Evolutionary conservation across 2,797 vertebrate genomes (phyloP), one percentile per base, ranked within the genome.

Genomic region (Sebastiscus albofasciatus): DNA sequence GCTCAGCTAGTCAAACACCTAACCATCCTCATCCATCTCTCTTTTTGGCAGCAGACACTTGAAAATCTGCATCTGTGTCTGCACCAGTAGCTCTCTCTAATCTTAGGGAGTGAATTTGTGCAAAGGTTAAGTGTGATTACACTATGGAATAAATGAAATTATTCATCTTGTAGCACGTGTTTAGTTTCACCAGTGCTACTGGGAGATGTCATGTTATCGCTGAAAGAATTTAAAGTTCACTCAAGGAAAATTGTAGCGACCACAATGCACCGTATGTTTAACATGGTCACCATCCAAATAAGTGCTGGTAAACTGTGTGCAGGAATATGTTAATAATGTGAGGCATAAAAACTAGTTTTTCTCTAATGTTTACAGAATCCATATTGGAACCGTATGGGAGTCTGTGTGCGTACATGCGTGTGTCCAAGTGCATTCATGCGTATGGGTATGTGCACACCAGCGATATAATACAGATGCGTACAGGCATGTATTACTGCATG

Each of bases 1-100:
- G 52, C 67, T 66, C 52, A n/a, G 58, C 46, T 61, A 33, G 58
- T 86, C 24, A 14, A 86, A 75, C 54, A 75, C 73, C 66, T 6
- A 72, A 31, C 20, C 22, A 39, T 55, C 31, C 65, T 77, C 86
- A 86, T 93, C 76, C 56, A 80, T 91, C 87, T 87, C 77, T 9
- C 61, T 77, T 76, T 83, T 79, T 84, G 82, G 84, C 83, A 64
- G 77, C 55, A 72, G 58, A 20, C 56, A 12, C 55, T 68, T 82
- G 72, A 31, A 87, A 80, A 72, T 75, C 31, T 79, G 58, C 52
- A 52, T 82, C 75, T 69, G 62, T 26, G 22, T 62, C 61, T 67
- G 13, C 26, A 49, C 76, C 55, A 76, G 78, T 46, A 55, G 61
- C 60, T 83, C 67, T 65, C 34, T 52, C 49, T 55, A 46, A 72